Base-by-base conservation (phyloP, 2,797 vertebrate genomes). In the Sparidentex hasta region DNA sequence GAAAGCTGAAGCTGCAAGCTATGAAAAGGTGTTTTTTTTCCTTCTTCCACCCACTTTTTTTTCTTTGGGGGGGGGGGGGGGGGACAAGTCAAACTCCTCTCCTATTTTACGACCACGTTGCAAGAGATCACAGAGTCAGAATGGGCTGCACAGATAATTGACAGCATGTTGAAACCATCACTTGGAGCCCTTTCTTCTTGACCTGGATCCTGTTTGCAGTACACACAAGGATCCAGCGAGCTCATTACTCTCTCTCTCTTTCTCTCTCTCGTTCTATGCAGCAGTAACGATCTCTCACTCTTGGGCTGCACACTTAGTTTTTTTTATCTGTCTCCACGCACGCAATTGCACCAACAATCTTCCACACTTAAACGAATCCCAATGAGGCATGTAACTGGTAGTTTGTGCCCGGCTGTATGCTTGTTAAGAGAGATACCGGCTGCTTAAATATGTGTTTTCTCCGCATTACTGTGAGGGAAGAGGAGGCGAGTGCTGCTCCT, bases 331-430 rank as follows among this genome's bases (percentile, higher is more conserved):
- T 52, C 48, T 58, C 23, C 59, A 1, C 46, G 23, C 33, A 79
- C 65, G 20, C 74, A 67, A 52, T 76, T 70, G 78, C 85, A 90
- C 81, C 87, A 84, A 84, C 86, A 82, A 78, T 86, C 80, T 81
- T 85, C 74, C 81, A 86, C 91, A 87, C 86, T 85, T 86, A 89
- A 90, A 78, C n/a, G 52, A 88, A 87, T 71, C 86, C 86, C 84
- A 92, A 90, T 91, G 91, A 92, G 88, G 83, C 92, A 67, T 89
- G 80, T 87, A 91, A 93, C 82, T 80, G 87, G 70, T 57, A 82
- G 80, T 87, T 83, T 81, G 78, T 79, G 86, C 65, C 55, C 7
- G 71, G 76, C 76, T 76, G 70, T 82, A 44, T 48, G 80, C 89
- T 92, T 86, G 86, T 91, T 90, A 27, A 87, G 76, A 85, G 84